Evolutionary conservation across 2,113 vertebrate species (phyloP).

Genomic region (Eclectus roratus): DNA sequence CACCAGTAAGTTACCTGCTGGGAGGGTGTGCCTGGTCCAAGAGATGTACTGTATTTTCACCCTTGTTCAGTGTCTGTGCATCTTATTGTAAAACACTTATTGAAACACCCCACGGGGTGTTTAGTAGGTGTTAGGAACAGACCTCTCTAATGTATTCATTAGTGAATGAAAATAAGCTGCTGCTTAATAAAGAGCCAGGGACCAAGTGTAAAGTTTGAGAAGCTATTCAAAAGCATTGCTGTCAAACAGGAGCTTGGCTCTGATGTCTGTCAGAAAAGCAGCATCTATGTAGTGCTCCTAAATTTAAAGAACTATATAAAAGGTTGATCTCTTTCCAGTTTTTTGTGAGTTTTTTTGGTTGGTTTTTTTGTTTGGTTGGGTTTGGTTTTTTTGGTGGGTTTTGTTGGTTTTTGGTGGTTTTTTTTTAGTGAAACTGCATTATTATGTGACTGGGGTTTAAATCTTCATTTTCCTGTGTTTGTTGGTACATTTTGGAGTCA

Average conservation of each 20-base stretch:
- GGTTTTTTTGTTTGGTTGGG: neutral
- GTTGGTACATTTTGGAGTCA: neutral
- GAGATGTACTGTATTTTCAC: neutral
- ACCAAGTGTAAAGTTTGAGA: neutral
- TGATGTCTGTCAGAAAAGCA: neutral
- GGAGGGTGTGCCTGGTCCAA: too few species aligned
- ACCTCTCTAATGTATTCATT: neutral
- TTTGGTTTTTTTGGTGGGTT: too few species aligned
- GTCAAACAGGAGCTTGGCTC: neutral
- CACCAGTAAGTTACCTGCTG: neutral
- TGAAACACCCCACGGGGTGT: neutral
- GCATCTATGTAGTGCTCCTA: neutral
- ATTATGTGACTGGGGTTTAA: neutral
- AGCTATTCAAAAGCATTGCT: neutral
- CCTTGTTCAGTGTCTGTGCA: rapidly evolving
- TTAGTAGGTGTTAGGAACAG: neutral
- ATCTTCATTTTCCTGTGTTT: neutral
- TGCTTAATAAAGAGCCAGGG: neutral
- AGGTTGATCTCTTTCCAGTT: neutral
- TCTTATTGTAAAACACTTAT: neutral
- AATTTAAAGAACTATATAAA: neutral
- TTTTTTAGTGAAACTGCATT: neutral
- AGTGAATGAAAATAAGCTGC: neutral
- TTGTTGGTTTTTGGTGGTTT: too few species aligned
- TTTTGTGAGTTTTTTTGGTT: rapidly evolving